Evolutionary conservation across 2,113 vertebrate species (phyloP).

Genomic region (Acrocephalus arundinaceus): DNA sequence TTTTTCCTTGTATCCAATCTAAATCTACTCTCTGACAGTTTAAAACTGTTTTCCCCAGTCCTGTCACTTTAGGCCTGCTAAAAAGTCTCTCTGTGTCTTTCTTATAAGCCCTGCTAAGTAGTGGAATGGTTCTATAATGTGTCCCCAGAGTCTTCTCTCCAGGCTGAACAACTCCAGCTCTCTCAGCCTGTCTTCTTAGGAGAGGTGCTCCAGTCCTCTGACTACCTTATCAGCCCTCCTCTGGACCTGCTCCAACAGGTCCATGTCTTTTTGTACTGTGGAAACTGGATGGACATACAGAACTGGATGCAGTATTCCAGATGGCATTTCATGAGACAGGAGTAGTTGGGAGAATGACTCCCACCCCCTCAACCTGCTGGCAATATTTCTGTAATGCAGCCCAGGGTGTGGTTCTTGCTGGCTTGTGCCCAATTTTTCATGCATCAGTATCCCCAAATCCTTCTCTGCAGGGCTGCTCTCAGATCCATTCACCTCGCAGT

Average conservation of each 20-base stretch:
- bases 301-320: neutral
- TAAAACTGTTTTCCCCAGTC: neutral
- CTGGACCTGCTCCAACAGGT: neutral
- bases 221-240: neutral
- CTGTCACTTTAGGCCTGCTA: neutral
- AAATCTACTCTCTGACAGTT: neutral
- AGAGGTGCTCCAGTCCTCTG: neutral
- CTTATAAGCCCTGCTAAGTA: neutral
- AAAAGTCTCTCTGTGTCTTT: neutral
- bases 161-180: neutral
- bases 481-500: too few relatives aligned
- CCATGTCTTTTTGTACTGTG: neutral
- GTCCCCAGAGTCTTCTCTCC: neutral
- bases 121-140: neutral
- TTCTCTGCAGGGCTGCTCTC: neutral
- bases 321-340: neutral
- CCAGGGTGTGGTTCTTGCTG: neutral
- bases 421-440: neutral
- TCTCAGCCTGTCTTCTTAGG: neutral
- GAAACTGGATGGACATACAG: neutral
- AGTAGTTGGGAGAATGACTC: neutral
- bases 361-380: neutral
- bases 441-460: rapidly evolving
- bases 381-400: neutral
- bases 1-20: neutral